A percentile compares a stretch with the other conserved stretches of the same genome.
Conservation (phyloP, 2,888 invertebrate species). For the Acheta domesticus region DNA sequence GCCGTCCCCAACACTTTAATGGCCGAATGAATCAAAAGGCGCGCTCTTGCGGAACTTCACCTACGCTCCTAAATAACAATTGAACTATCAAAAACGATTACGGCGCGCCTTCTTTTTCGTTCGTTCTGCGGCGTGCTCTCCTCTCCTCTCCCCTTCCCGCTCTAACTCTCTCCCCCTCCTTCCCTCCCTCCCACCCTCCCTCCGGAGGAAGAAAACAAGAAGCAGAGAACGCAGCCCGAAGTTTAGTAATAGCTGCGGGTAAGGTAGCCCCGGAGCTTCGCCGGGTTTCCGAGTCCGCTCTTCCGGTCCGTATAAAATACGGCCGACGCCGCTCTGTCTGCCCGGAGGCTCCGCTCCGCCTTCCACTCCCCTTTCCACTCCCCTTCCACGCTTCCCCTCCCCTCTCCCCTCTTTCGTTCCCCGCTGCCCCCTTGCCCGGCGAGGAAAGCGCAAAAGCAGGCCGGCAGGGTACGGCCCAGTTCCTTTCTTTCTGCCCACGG, state of each 20-base stretch:
- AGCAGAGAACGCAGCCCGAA: not conserved
- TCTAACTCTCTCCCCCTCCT: not conserved
- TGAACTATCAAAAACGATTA: conserved; percentile 12
- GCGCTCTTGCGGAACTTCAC: not conserved
- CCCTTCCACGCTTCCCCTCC: not conserved
- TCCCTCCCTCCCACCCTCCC: not conserved
- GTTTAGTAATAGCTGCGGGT: conserved; percentile 1
- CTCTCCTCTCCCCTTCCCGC: not conserved
- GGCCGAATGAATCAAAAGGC: not conserved
- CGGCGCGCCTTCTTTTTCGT: not conserved
- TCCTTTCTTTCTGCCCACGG: not conserved
- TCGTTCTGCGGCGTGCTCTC: not conserved
- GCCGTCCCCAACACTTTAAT: not conserved
- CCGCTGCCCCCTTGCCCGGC: not conserved
- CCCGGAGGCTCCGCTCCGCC: not conserved
- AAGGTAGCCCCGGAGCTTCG: not conserved
- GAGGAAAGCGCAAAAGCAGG: too few relatives aligned
- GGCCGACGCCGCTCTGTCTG: conserved; percentile 7
- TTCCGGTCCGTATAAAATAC: conserved; percentile 18
- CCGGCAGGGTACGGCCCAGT: not conserved
- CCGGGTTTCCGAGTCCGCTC: not conserved
- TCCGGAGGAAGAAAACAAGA: not conserved
- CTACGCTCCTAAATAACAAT: not conserved
- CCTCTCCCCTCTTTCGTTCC: not conserved
- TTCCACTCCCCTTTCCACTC: not conserved